Evolutionary conservation across 2,888 invertebrate species (phyloP), one percentile per base, ranked within the genome.

Genomic region (Metellina segmentata): DNA sequence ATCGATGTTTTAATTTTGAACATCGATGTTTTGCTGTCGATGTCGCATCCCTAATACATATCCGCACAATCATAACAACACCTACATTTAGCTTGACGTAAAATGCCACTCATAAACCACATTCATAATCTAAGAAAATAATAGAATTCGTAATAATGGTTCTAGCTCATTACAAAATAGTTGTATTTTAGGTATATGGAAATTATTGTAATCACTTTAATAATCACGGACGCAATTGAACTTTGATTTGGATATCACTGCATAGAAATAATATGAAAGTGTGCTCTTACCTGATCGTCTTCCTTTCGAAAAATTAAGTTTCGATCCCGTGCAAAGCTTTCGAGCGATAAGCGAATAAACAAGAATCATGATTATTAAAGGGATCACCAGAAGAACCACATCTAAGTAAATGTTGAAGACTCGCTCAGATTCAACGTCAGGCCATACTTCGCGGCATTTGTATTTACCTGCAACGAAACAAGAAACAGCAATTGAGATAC

Each of bases 381-480:
- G 97, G 91, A 97, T 94, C 0, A 97, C 95, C 20, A 97, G 95
- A 52, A 97, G 95, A 61, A 96, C 95, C 0, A 96, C 95, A 94
- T 96, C 96, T 93, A 97, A 95, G 93, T 96, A 95, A 72, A 97
- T 95, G 93, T 96, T 96, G 95, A 96, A 97, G 7, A 95, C 96
- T 91, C 96, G 95, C 94, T 96, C 96, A 93, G 96, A 95, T 72
- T 95, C 95, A 77, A 95, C 94, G 74, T 94, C 94, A 7, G 96
- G 96, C 96, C 96, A 96, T 81, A 95, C 95, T 94, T 96, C 96
- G 48, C 96, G 95, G 93, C 96, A 96, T 94, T 96, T 96, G 93
- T 96, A 96, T 93, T 96, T 95, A 74, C 96, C 96, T 96, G 94
- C 16, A 82, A 78, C n/a, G 19, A 19, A 74, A 70, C 20, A 7